Conservation (phyloP, 2,113 vertebrate genomes). For the Brienomyrus longianalis region DNA sequence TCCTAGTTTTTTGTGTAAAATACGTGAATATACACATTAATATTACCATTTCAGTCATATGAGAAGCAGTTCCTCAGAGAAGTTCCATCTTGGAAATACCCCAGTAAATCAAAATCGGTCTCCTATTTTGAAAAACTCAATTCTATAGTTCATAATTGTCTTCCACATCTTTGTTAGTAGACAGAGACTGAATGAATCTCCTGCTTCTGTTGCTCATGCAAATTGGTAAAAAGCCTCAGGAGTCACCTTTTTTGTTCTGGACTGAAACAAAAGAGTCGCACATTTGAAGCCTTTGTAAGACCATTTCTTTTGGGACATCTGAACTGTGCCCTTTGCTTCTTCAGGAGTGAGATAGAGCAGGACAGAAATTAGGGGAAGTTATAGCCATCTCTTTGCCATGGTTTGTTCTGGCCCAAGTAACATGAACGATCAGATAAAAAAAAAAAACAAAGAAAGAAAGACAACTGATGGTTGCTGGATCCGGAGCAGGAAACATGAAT, state of each 20-base stretch:
- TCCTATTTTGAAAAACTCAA: background rate
- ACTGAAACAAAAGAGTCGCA: background rate
- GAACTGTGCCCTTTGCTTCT: background rate
- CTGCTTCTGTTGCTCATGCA: background rate
- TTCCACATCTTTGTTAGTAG: background rate
- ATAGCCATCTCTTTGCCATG: background rate
- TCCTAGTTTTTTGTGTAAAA: background rate
- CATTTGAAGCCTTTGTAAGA: background rate
- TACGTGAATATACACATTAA: background rate
- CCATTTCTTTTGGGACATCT: conserved; percentile 12
- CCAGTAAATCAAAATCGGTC: background rate
- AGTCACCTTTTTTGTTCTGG: background rate
- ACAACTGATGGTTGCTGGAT: background rate
- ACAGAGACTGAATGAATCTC: background rate
- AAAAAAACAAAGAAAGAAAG: background rate
- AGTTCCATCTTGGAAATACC: background rate
- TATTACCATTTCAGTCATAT: background rate
- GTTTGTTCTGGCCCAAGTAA: background rate
- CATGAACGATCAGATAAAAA: background rate
- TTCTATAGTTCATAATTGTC: background rate
- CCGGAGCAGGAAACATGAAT: background rate
- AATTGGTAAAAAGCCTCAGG: background rate
- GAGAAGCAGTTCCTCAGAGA: background rate
- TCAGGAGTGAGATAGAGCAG: background rate
- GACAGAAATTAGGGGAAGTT: background rate